These are phyloP conservation scores for Armadillidium nasatum DNA, from an alignment of 1,140 invertebrate genomes.

Conservation along the genomic window DNA sequence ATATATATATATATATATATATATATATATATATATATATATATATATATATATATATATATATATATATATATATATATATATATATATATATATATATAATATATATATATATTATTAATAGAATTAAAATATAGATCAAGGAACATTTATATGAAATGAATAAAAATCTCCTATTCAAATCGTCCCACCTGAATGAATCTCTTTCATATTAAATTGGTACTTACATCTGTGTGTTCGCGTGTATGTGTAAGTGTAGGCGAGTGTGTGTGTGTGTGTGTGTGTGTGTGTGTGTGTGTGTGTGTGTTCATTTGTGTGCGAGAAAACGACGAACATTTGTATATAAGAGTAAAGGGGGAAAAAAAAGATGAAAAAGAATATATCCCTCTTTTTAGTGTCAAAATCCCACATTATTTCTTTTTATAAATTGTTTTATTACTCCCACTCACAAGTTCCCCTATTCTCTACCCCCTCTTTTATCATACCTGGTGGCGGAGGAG, in stretches of 20 bases:
- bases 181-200: too few relatives aligned
- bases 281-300: slow-evolving; percentile 26
- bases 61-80: slow-evolving; percentile 27
- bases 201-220: too few relatives aligned
- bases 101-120: neutral
- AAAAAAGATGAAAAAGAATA: neutral
- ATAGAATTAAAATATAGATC: too few relatives aligned
- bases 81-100: slow-evolving; percentile 24
- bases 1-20: too few relatives aligned
- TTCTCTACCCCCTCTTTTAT: slow-evolving; percentile 4
- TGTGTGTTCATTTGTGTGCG: too few relatives aligned
- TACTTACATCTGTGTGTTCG: too few relatives aligned
- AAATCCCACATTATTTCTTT: neutral
- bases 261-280: slow-evolving; percentile 14
- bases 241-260: too few relatives aligned
- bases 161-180: too few relatives aligned
- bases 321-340: too few relatives aligned
- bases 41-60: slow-evolving; percentile 27
- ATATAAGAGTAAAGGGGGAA: too few relatives aligned
- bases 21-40: slow-evolving; percentile 11
- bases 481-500: slow-evolving; percentile 48
- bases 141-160: too few relatives aligned
- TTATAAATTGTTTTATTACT: neutral
- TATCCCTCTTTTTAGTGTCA: neutral
- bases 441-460: neutral